Evolutionary conservation across 2,888 invertebrate genomes (phyloP), one percentile per base, ranked within the genome.

Genomic region (Platerodrilus igneus): DNA sequence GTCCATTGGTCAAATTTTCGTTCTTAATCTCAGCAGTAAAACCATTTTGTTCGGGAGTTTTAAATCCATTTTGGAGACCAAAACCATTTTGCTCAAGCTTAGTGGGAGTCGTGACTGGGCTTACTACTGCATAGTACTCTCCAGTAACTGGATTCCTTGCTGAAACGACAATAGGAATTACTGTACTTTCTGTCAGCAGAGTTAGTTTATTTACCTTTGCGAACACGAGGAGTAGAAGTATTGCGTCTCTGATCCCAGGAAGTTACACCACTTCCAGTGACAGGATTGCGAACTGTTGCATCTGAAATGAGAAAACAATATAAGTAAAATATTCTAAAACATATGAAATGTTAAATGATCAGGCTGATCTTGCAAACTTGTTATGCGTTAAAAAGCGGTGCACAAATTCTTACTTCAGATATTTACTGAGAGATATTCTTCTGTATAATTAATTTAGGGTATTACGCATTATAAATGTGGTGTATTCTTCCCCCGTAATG

Each of bases 91-190:
- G 53, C 36, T 55, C 41, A 25, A 55, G 52, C 51, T 64, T 64
- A 19, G 60, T 65, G 21, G 63, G 65, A 26, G 61, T 62, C 4
- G 57, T 50, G 11, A 58, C 58, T 14, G 66, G 64, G 31, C 59
- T 57, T 18, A 61, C 52, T 37, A 68, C 62, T 4, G 60, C 58
- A 47, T 67, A 66, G 17, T 55, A 55, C 52, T 67, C 66, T 11
- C 68, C 68, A 45, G 68, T 68, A n/a, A 68, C 67, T 5, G 68
- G 68, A 51, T 67, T 67, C 32, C 67, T 57, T 48, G 65, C 67
- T 67, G 47, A 6, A 50, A 52, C 47, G 30, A 48, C 41, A 38
- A 4, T 7, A n/a, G 5, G 5, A 9, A 16, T 29, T 17, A 26
- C 4, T 9, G 25, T 9, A 9, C 10, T n/a, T n/a, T n/a, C n/a